phyloP scores from a whole-genome alignment of 2,113 vertebrate species.

The Planiliza haematocheilus region DNA sequence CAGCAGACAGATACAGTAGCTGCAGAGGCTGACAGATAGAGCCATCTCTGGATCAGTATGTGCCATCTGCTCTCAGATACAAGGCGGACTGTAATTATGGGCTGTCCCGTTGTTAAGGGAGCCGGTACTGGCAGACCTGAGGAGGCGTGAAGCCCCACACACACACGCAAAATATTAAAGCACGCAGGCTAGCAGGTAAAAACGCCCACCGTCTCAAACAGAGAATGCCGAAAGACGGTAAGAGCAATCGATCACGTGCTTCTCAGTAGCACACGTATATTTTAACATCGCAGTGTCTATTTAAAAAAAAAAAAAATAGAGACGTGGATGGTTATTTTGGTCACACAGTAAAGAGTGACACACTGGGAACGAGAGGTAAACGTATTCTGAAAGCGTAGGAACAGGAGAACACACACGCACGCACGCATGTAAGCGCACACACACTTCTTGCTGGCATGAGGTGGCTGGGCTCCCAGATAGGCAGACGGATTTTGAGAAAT shows the following conservation, averaged over 20 bases:
- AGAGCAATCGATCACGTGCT: too few relatives aligned
- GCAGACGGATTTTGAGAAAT: slow-evolving; percentile 72
- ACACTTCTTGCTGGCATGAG: slow-evolving; percentile 32
- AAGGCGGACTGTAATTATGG: slow-evolving; percentile 73
- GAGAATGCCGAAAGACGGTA: slow-evolving; percentile 1
- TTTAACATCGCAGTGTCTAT: not conserved
- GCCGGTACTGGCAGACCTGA: slow-evolving; percentile 59
- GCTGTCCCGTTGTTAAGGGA: slow-evolving; percentile 72
- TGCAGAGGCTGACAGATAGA: slow-evolving; percentile 62
- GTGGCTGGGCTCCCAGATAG: slow-evolving; percentile 53
- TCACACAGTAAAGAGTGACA: slow-evolving; percentile 21
- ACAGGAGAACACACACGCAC: slow-evolving; percentile 7
- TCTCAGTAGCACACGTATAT: slow-evolving; percentile 8
- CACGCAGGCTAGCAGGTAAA: slow-evolving; percentile 32
- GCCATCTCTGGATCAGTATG: slow-evolving; percentile 70
- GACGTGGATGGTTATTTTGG: slow-evolving; percentile 21
- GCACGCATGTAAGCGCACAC: too few relatives aligned
- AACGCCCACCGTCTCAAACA: not conserved
- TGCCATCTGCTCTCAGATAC: slow-evolving; percentile 77
- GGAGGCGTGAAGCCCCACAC: slow-evolving; percentile 42
- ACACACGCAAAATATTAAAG: slow-evolving; percentile 21
- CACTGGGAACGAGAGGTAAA: slow-evolving; percentile 38
- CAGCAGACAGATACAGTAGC: slow-evolving; percentile 53
- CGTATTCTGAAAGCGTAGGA: slow-evolving; percentile 3
- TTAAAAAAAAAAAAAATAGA: slow-evolving; percentile 16